Base-by-base conservation (phyloP, 2,888 invertebrate genomes). In the Pyrrhia umbra region DNA sequence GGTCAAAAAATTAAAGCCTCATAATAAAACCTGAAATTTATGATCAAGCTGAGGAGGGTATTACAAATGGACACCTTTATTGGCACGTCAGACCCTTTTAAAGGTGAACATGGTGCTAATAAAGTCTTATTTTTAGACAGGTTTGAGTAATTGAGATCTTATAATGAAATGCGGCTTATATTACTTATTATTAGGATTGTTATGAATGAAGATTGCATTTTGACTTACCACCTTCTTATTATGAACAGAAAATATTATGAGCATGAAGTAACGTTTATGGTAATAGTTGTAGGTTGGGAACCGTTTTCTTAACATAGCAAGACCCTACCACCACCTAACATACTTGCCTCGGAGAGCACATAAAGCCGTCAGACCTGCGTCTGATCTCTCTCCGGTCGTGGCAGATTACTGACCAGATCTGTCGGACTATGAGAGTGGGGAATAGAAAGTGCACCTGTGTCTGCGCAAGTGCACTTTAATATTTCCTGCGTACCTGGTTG, bases 61-160 rank as follows among this genome's bases (percentile, higher is more conserved):
- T 81, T 81, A 78, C 62, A 83, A 87, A 85, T 85, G 84, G 87
- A 85, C 88, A 87, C 72, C 85, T 88, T 88, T 85, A 87, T 86
- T 83, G 77, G 71, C 57, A 57, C 49, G 79, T 74, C 80, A 73
- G 80, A 74, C 80, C 79, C 79, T 79, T 79, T 72, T 75, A 66
- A 40, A 78, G 70, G 69, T 77, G 69, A 69, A 73, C 68, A 75
- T 64, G 68, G 25, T 55, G 59, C 39, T 77, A 79, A 75, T 75
- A 68, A 79, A 67, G 66, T 68, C 61, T 67, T 65, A 79, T 79
- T 75, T 66, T 62, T 43, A 15, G n/a, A 27, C 16, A n/a, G 43
- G 56, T 40, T 50, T 39, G 25, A 56, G 42, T 58, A 63, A 68
- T 68, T 74, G 45, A 18, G 62, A 23, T 18, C 39, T 46, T 16